Evolutionary conservation across 2,113 vertebrate genomes (phyloP).

Genomic region (Proterorhinus semilunaris): DNA sequence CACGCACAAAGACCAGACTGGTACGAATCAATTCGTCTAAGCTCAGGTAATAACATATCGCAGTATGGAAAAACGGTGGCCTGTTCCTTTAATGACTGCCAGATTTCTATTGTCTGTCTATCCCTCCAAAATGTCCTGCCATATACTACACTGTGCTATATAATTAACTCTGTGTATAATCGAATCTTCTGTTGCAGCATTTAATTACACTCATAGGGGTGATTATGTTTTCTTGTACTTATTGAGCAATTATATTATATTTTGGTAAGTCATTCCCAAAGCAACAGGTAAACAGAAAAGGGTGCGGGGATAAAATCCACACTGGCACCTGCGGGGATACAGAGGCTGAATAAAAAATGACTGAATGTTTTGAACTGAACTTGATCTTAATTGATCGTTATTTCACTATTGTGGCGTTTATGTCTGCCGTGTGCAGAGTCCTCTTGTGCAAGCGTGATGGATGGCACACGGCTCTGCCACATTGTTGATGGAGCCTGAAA

Average conservation of each 20-base stretch:
- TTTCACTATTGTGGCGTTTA: constrained; percentile 8
- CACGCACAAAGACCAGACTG: no score
- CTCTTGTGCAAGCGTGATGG: background rate
- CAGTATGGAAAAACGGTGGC: no score
- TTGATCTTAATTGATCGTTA: constrained; percentile 5
- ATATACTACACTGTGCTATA: no score
- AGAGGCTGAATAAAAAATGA: background rate
- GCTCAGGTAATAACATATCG: no score
- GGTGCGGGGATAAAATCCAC: background rate
- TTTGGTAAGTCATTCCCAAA: background rate
- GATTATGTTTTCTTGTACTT: background rate
- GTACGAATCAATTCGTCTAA: no score
- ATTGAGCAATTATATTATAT: background rate
- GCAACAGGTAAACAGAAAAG: background rate
- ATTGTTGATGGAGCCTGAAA: constrained; percentile 40
- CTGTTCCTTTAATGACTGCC: no score
- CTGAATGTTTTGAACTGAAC: constrained; percentile 1
- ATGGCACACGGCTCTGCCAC: constrained; percentile 7
- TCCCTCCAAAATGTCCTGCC: no score
- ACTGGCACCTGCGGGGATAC: background rate
- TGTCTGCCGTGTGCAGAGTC: background rate
- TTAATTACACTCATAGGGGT: background rate
- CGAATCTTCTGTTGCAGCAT: background rate
- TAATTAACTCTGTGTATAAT: background rate
- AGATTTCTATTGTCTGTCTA: no score